phyloP scores from a whole-genome alignment of 2,797 vertebrate genomes.

The Liasis olivaceus region DNA sequence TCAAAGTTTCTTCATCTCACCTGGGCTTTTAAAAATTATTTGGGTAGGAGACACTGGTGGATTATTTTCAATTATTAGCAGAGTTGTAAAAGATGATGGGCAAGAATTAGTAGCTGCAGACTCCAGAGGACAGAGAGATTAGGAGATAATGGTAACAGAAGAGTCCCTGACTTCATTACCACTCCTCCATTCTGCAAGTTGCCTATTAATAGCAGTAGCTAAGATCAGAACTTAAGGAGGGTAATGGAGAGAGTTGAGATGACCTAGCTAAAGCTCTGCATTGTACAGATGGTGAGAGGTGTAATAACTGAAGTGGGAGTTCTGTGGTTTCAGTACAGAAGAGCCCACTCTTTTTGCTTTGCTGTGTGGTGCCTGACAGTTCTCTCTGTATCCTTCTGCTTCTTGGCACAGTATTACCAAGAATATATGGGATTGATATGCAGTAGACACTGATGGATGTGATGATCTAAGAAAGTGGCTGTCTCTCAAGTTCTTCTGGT shows the following conservation, averaged over 20 bases:
- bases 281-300: slow-evolving; percentile 17
- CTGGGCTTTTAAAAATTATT: slow-evolving; percentile 7
- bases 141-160: slow-evolving; percentile 37
- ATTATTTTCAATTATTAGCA: slow-evolving; percentile 48
- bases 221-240: not conserved
- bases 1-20: not conserved
- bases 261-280: not conserved
- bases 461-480: slow-evolving; percentile 40
- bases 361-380: slow-evolving; percentile 48
- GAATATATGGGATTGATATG: slow-evolving; percentile 63
- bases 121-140: not conserved
- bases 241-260: slow-evolving; percentile 12
- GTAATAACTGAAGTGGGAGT: not conserved
- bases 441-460: slow-evolving; percentile 58
- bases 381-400: slow-evolving; percentile 31
- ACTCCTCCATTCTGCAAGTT: not conserved
- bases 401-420: slow-evolving; percentile 48
- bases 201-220: not conserved
- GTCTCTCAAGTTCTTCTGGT: slow-evolving; percentile 23
- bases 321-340: slow-evolving; percentile 32
- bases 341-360: slow-evolving; percentile 47
- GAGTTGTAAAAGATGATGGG: not conserved
- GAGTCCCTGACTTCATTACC: slow-evolving; percentile 20
- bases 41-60: slow-evolving; percentile 26
- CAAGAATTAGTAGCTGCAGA: slow-evolving; percentile 7